These are phyloP conservation scores for Cheilosia soror DNA, from an alignment of 2,888 invertebrate species.

Conservation along the genomic window DNA sequence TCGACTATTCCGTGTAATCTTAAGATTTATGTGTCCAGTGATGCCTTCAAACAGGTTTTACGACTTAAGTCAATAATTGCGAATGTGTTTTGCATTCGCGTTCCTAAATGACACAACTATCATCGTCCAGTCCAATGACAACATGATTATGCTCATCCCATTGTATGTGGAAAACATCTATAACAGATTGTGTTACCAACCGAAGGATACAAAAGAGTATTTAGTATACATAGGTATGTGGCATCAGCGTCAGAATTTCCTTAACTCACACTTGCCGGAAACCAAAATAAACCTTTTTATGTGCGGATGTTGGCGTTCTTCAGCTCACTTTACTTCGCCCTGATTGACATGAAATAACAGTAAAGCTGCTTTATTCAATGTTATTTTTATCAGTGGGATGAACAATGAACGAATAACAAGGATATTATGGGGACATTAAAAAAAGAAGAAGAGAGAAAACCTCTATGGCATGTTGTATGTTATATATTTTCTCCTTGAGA, in stretches of 20 bases:
- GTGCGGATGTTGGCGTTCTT: conserved; percentile 57
- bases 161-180: conserved; percentile 31
- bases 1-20: conserved; percentile 5
- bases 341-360: conserved; percentile 70
- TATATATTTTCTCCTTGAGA: conserved; percentile 5
- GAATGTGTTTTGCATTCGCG: conserved; percentile 5
- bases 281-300: conserved; percentile 67
- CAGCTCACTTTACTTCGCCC: conserved; percentile 55
- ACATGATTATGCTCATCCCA: background rate
- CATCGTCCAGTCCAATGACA: background rate
- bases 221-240: background rate
- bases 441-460: conserved; percentile 42
- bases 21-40: conserved; percentile 16
- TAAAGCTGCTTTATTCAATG: conserved; percentile 55
- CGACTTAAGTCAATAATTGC: conserved; percentile 19
- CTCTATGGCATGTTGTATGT: conserved; percentile 37
- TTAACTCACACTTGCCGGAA: conserved; percentile 14
- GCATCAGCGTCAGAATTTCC: conserved; percentile 28
- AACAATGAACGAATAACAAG: conserved; percentile 55
- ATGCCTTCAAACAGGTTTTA: conserved; percentile 25
- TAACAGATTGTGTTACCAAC: conserved; percentile 27
- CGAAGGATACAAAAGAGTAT: conserved; percentile 4
- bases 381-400: conserved; percentile 63
- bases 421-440: conserved; percentile 48
- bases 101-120: background rate